Evolutionary conservation across 2,888 invertebrate genomes (phyloP), one percentile per base, ranked within the genome.

Genomic region (Cecidostiba fungosa): DNA sequence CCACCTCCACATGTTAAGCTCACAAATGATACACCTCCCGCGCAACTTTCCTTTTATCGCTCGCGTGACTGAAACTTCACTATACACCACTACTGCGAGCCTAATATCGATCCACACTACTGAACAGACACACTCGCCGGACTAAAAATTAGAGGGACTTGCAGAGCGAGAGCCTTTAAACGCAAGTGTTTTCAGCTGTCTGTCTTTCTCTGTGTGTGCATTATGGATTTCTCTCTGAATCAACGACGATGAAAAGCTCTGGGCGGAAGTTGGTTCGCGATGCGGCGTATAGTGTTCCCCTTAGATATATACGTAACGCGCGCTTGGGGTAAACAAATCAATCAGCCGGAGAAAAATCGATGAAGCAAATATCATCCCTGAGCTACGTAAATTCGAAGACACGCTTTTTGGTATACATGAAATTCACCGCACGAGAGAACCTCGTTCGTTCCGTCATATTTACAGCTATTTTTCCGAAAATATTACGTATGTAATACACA

Each of bases 291-390:
- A 12, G 2, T 8, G 29, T 26, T 39, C 12, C 73, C 12, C 47
- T 23, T 43, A 43, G 12, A 10, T 12, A 43, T 32, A 39, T 29
- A n/a, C n/a, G n/a, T 8, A 39, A n/a, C 26, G 26, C 73, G 26
- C 19, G n/a, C 72, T 59, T 29, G 69, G 43, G 62, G 72, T 72
- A 81, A 81, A 85, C 80, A 81, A 81, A 85, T 85, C 81, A 85
- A 85, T 85, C 80, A 59, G 70, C 54, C 50, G 73, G 32, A 19
- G 47, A 76, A 82, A 78, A 78, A 79, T 85, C 82, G 59, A 82
- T 82, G 47, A 83, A 54, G 14, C 59, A 32, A 16, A 8, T 32
- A n/a, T 32, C 85, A 77, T 19, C 29, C 26, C 39, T 2, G 32
- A 3, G 6, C 12, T 8, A 12, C 29, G n/a, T n/a, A n/a, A n/a